Evolutionary conservation across 2,797 vertebrate genomes (phyloP).

Genomic region (Notolepis coatsorum): DNA sequence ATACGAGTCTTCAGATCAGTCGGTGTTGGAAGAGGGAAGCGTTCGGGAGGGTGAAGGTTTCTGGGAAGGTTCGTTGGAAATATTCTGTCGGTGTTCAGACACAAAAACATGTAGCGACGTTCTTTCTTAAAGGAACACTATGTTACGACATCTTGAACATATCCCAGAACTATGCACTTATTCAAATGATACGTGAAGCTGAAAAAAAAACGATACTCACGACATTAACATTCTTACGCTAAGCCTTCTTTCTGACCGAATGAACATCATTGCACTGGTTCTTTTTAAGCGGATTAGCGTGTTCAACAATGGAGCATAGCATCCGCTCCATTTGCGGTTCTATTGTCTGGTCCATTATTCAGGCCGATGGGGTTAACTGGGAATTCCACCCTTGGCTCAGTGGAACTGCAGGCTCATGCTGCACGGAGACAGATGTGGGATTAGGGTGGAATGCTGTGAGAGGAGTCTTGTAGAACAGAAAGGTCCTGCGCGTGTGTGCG

Average conservation of each 20-base stretch:
- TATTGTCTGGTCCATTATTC: slow-evolving; percentile 60
- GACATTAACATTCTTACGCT: no score
- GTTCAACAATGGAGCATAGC: slow-evolving; percentile 56
- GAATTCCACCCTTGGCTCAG: slow-evolving; percentile 56
- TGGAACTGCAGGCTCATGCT: slow-evolving; percentile 32
- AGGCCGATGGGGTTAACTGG: slow-evolving; percentile 45
- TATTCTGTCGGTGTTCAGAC: no score
- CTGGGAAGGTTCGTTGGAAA: no score
- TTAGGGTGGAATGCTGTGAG: slow-evolving; percentile 51
- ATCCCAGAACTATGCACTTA: no score
- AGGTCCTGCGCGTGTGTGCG: slow-evolving; percentile 17
- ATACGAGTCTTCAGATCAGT: slow-evolving; percentile 16
- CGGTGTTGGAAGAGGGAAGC: background rate
- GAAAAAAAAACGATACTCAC: no score
- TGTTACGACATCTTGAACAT: no score
- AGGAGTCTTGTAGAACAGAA: slow-evolving; percentile 62
- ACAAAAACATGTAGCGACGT: no score
- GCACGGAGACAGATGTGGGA: slow-evolving; percentile 50
- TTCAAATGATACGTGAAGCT: no score
- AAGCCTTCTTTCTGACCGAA: no score
- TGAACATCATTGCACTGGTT: no score
- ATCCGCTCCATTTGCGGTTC: slow-evolving; percentile 51
- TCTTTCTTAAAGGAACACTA: no score
- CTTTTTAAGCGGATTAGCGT: slow-evolving; percentile 74
- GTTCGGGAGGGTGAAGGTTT: slow-evolving; percentile 16